Evolutionary conservation across 2,888 invertebrate species (phyloP).

Genomic region (Heliconius cydno): DNA sequence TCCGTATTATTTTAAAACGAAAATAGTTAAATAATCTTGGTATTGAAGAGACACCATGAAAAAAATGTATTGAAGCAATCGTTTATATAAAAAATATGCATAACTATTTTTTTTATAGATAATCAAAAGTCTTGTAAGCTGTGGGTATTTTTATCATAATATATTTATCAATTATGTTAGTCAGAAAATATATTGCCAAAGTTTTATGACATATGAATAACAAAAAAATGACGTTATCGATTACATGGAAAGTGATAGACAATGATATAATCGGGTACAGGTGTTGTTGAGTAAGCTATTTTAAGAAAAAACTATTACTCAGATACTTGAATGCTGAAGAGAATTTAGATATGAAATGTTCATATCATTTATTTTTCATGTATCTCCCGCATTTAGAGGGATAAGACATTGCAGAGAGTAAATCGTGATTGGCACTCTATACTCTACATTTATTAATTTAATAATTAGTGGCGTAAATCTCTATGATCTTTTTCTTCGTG

Average conservation of each 20-base stretch:
- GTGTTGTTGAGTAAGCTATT: too few relatives aligned
- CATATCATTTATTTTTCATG: too few relatives aligned
- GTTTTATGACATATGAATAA: background rate
- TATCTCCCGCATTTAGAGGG: too few relatives aligned
- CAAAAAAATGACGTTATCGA: background rate
- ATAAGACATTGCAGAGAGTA: too few relatives aligned
- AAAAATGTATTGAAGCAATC: constrained; percentile 20
- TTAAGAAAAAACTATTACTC: too few relatives aligned
- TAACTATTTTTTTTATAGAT: background rate
- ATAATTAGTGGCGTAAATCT: too few relatives aligned
- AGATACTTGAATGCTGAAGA: too few relatives aligned
- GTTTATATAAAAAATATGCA: constrained; percentile 10
- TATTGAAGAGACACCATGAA: constrained; percentile 28
- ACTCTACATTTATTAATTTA: too few relatives aligned
- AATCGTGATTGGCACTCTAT: too few relatives aligned
- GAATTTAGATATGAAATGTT: too few relatives aligned
- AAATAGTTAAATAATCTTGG: constrained; percentile 42
- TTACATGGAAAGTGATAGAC: background rate
- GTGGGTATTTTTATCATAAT: background rate
- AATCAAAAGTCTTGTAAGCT: background rate
- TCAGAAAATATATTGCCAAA: background rate
- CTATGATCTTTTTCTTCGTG: too few relatives aligned
- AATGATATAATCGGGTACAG: background rate
- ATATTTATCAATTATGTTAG: background rate
- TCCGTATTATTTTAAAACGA: constrained; percentile 49